A percentile compares a stretch with the other conserved stretches of the same genome.
Evolutionary conservation across 2,888 invertebrate genomes (phyloP).

Genomic region (Ametastegia equiseti): DNA sequence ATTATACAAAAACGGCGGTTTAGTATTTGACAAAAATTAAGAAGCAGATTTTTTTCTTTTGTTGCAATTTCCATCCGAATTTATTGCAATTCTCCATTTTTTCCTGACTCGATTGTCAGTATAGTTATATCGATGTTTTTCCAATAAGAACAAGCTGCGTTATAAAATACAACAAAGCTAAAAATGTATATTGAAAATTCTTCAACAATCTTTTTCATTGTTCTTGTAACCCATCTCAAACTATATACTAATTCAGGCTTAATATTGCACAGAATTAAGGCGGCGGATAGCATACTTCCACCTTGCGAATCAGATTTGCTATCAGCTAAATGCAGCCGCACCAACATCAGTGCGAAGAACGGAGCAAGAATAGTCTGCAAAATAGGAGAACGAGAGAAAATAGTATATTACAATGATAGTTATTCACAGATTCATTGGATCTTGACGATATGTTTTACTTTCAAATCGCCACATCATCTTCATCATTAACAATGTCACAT

Average conservation of each 20-base stretch:
- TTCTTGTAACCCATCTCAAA: constrained; percentile 57
- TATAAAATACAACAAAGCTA: constrained; percentile 64
- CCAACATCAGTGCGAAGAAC: constrained; percentile 60
- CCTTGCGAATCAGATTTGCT: constrained; percentile 54
- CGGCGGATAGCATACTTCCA: constrained; percentile 62
- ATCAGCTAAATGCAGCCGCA: constrained; percentile 57
- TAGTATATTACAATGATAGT: background rate
- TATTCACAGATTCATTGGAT: background rate
- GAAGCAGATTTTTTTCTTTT: background rate
- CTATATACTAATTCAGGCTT: constrained; percentile 63
- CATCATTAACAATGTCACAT: background rate
- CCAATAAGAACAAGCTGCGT: constrained; percentile 52
- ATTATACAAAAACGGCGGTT: constrained; percentile 36
- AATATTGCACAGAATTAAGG: constrained; percentile 67
- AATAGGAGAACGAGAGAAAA: no score
- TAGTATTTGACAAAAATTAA: constrained; percentile 2
- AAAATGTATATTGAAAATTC: constrained; percentile 69
- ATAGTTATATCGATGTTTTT: constrained; percentile 51
- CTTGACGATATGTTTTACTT: background rate
- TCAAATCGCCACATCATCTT: no score
- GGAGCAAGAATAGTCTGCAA: constrained; percentile 67
- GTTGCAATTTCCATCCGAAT: background rate
- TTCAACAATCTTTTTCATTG: constrained; percentile 55
- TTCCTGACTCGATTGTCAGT: constrained; percentile 5
- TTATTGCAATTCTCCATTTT: constrained; percentile 19